phyloP scores from a whole-genome alignment of 92 coral and sea anemone genomes.

The Virgularia gustaviana region DNA sequence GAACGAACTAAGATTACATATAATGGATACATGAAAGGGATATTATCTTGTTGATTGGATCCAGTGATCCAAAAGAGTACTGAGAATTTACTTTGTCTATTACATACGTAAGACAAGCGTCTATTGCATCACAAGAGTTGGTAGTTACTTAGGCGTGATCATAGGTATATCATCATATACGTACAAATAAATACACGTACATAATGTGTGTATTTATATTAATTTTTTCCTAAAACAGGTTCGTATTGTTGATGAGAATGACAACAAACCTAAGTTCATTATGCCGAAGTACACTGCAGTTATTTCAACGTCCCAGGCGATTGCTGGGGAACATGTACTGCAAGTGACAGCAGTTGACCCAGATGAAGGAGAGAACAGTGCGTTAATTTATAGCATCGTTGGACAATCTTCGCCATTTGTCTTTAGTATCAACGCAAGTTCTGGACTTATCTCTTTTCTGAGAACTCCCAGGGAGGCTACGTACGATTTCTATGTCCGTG shows the following conservation, averaged over 20 bases:
- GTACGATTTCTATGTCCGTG: slow-evolving; percentile 81
- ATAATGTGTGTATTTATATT: background rate
- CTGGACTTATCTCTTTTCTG: slow-evolving; percentile 65
- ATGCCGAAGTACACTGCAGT: slow-evolving; percentile 75
- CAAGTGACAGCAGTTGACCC: slow-evolving; percentile 83
- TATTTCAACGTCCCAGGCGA: slow-evolving; percentile 49
- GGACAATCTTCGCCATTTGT: slow-evolving; percentile 97
- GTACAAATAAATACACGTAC: too few relatives aligned
- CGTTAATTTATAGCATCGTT: slow-evolving; percentile 71
- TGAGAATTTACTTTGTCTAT: too few relatives aligned
- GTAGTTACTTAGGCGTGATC: too few relatives aligned
- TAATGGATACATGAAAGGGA: too few relatives aligned
- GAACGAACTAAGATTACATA: too few relatives aligned
- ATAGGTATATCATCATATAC: too few relatives aligned
- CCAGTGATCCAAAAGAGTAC: too few relatives aligned
- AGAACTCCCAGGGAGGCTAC: slow-evolving; percentile 71
- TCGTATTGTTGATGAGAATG: slow-evolving; percentile 74
- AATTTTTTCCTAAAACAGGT: slow-evolving; percentile 51
- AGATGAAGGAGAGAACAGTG: slow-evolving; percentile 79
- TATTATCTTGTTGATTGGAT: too few relatives aligned
- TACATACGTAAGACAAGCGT: too few relatives aligned
- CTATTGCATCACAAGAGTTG: too few relatives aligned
- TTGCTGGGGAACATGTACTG: slow-evolving; percentile 60
- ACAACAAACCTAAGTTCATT: slow-evolving; percentile 86
- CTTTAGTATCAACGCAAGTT: slow-evolving; percentile 61